A percentile compares a stretch with the other conserved stretches of the same genome.
Evolutionary conservation across 2,888 invertebrate genomes (phyloP).

Genomic region (Monoplex corrugatus): DNA sequence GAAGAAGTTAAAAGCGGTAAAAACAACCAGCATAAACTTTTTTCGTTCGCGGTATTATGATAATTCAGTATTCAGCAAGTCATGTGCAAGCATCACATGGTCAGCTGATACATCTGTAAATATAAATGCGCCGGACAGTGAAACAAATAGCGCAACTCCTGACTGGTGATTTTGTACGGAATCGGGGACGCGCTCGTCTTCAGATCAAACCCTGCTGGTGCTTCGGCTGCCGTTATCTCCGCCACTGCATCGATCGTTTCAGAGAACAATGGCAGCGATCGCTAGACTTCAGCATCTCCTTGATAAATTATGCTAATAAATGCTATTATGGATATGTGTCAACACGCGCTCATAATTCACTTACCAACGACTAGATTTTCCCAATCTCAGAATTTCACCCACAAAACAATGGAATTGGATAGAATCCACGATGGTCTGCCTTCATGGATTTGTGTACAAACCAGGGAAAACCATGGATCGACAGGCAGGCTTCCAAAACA

Average conservation of each 20-base stretch:
- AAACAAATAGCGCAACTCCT: not conserved
- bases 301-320: conserved; percentile 43
- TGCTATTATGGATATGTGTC: conserved; percentile 28
- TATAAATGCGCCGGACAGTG: not conserved
- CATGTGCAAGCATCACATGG: conserved; percentile 21
- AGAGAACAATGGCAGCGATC: conserved; percentile 32
- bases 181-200: not conserved
- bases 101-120: not conserved
- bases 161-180: not conserved
- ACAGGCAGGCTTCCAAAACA: conserved; percentile 3
- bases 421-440: not conserved
- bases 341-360: not conserved
- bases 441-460: not conserved
- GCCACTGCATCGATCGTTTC: conserved; percentile 22
- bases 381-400: not conserved
- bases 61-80: conserved; percentile 4
- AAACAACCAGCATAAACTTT: too few relatives aligned
- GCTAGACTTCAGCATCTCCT: conserved; percentile 24
- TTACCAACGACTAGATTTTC: not conserved
- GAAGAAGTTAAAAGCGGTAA: too few relatives aligned
- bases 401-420: not conserved
- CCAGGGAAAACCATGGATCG: conserved; percentile 9
- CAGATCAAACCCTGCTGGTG: not conserved
- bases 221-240: not conserved
- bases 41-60: not conserved